Base-by-base conservation (phyloP, 2,797 vertebrate genomes). In the Galago senegalensis region DNA sequence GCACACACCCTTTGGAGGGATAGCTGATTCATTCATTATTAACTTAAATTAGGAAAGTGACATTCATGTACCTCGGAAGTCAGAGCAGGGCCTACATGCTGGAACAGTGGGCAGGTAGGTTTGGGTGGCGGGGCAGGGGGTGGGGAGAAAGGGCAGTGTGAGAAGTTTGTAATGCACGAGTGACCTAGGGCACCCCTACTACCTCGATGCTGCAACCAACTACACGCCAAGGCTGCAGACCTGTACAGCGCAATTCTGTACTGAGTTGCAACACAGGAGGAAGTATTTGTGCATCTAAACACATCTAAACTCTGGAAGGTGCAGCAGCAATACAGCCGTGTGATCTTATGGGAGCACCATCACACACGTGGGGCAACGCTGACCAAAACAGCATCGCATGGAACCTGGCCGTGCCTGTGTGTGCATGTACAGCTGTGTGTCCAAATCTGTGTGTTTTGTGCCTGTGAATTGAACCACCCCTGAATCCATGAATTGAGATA, bases 111-210 rank as follows among this genome's bases (percentile, higher is more conserved):
- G 23, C 20, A 4, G 69, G 25, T 1, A 3, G 13, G 56, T 17
- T 4, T 2, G 53, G 43, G 89, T 40, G 3, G 3, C 7, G 6
- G 17, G 4, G 73, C 13, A 5, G 61, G 10, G 12, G n/a, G 12
- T 0, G 0, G 72, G 34, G 1, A 60, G 21, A 0, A 0, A 2
- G 8, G 23, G 72, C 1, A 7, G 61, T 0, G 0, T 0, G 43
- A 40, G 25, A 3, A 56, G 21, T 2, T 34, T 25, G 5, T 12
- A 1, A 1, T 53, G 49, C 3, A 14, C 5, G 49, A 53, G 49
- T 53, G 49, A 53, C 49, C 49, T 53, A 16, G 49, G 49, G 49
- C 13, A 14, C 49, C 49, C 3, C 16, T 14, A 53, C 49, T 16
- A 31, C 13, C 14, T 6, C 2, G 5, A 2, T 7, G 29, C 14